These are phyloP conservation scores for Phymorhynchus buccinoides DNA, from an alignment of 1,140 invertebrate genomes.

Conservation along the genomic window DNA sequence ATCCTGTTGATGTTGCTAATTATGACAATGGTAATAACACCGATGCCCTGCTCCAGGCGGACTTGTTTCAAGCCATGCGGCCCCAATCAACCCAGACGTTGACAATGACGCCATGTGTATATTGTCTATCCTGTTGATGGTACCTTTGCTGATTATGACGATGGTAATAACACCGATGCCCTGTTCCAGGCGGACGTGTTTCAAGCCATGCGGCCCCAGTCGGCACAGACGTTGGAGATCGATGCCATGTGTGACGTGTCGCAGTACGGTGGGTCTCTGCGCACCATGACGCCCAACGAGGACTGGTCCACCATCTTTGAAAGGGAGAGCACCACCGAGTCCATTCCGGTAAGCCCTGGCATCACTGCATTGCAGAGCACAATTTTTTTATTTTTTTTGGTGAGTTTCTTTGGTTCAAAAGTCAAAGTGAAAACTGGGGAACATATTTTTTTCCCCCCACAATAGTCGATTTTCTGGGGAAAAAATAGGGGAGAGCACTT, in stretches of 20 bases:
- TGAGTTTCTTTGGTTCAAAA: no score
- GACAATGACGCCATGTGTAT: constrained; percentile 62
- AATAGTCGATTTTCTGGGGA: no score
- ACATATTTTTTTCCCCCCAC: no score
- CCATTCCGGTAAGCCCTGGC: constrained; percentile 48
- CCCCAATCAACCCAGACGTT: constrained; percentile 62
- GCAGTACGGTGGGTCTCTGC: constrained; percentile 48
- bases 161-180: neutral
- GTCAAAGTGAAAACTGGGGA: no score
- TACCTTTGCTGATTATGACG: neutral
- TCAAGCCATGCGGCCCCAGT: constrained; percentile 51
- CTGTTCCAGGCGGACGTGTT: constrained; percentile 53
- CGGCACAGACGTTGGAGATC: constrained; percentile 66
- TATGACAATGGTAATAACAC: neutral
- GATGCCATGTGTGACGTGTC: constrained; percentile 58
- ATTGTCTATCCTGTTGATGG: no score
- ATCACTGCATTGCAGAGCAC: no score
- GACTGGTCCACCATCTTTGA: constrained; percentile 52
- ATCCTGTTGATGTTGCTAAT: no score
- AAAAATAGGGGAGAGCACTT: no score
- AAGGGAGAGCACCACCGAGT: constrained; percentile 64
- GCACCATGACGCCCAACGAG: constrained; percentile 44
- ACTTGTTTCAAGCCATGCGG: constrained; percentile 53
- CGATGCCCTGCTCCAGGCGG: constrained; percentile 45
- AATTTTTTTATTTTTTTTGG: no score